Conservation (phyloP, 2,113 vertebrate genomes). For the Perognathus longimembris region DNA sequence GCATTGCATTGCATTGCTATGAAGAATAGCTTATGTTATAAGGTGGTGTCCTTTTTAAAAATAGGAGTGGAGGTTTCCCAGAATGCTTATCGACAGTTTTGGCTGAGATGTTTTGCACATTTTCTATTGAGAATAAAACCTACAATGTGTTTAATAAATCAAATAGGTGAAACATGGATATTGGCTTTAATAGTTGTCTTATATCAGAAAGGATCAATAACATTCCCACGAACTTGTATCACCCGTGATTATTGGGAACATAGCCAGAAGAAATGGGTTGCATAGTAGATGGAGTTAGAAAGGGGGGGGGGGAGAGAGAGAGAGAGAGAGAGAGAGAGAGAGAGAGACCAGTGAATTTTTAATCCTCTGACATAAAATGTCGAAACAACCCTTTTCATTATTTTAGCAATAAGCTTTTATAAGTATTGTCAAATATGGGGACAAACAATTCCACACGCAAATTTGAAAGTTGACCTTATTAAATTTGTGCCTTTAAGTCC, state of each 20-base stretch:
- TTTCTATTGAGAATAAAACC: too few relatives aligned
- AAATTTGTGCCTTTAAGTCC: constrained; percentile 42
- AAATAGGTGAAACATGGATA: constrained; percentile 37
- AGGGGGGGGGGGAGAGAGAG: too few relatives aligned
- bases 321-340: neutral
- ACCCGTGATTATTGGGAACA: neutral
- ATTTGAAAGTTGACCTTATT: constrained; percentile 83
- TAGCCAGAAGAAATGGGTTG: constrained; percentile 15
- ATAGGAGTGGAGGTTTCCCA: neutral
- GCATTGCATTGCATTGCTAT: neutral
- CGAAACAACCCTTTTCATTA: constrained; percentile 15
- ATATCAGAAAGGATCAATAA: neutral
- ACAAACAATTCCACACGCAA: constrained; percentile 72
- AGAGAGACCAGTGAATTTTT: constrained; percentile 34
- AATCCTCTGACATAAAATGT: constrained; percentile 29
- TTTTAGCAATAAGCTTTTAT: constrained; percentile 55
- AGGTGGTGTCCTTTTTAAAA: neutral
- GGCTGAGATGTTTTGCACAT: too few relatives aligned
- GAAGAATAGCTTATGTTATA: constrained; percentile 14
- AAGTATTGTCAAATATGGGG: constrained; percentile 68
- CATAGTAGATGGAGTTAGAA: neutral
- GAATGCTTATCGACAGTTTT: too few relatives aligned
- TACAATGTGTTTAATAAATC: constrained; percentile 4
- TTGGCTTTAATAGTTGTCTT: constrained; percentile 45
- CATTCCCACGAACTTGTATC: neutral